phyloP scores from a whole-genome alignment of 2,797 vertebrate genomes.

The Peromyscus melanophrys region DNA sequence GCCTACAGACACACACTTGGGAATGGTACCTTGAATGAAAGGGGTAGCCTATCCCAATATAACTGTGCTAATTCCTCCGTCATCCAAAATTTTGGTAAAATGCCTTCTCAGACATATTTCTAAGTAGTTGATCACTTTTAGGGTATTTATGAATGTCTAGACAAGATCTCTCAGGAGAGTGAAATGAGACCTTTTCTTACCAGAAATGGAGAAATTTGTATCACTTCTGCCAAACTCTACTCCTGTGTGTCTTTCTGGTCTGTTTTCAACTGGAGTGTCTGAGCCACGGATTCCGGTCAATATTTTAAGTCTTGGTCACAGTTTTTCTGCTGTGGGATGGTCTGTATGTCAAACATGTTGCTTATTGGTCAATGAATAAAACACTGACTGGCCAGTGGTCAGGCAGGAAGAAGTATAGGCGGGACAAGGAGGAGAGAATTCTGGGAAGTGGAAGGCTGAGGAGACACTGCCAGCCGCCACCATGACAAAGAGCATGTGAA shows the following conservation, averaged over 20 bases:
- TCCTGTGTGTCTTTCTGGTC: neutral
- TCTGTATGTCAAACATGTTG: too few relatives aligned
- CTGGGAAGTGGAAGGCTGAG: too few relatives aligned
- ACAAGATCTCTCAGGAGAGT: constrained; percentile 52
- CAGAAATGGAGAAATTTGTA: constrained; percentile 65
- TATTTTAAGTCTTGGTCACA: neutral
- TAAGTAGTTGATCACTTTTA: constrained; percentile 45
- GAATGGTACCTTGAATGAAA: neutral
- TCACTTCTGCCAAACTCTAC: constrained; percentile 23
- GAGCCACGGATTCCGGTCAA: neutral
- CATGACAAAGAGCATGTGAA: too few relatives aligned
- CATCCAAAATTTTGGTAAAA: constrained; percentile 17
- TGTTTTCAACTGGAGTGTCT: constrained; percentile 24
- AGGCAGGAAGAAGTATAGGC: too few relatives aligned
- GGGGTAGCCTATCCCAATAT: neutral
- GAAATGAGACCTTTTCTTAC: constrained; percentile 27
- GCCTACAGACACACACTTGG: neutral
- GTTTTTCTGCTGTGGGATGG: too few relatives aligned
- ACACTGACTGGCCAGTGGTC: too few relatives aligned
- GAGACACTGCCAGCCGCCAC: too few relatives aligned
- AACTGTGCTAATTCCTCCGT: neutral
- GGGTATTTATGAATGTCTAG: constrained; percentile 52
- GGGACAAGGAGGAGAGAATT: too few relatives aligned
- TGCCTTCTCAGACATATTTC: constrained; percentile 10
- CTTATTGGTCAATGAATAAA: too few relatives aligned